Evolutionary conservation across 2,113 vertebrate genomes (phyloP), one percentile per base, ranked within the genome.

Genomic region (Rousettus leschenaultii): DNA sequence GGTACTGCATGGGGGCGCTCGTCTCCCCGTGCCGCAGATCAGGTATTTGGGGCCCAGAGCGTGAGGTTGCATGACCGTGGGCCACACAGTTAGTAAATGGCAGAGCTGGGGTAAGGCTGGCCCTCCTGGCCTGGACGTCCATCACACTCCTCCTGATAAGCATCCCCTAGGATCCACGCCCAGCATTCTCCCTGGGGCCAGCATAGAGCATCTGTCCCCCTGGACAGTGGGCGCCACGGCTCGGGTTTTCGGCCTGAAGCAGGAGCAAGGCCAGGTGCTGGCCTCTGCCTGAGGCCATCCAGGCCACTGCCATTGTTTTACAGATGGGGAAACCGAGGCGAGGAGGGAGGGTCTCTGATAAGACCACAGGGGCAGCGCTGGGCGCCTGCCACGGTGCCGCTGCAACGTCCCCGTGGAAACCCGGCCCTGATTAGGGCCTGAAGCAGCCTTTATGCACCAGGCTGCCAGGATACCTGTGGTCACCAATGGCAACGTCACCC

Each of bases 1-100:
- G 0, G 1, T 4, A 4, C 38, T 5, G 26, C 24, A 2, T 0
- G 1, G 1, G 22, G 0, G 28, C 26, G 8, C n/a, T 28, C 28
- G n/a, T 12, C 24, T n/a, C 38, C 11, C 51, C 2, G 0, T 18
- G 48, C 40, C 43, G 24, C 26, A 59, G 33, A 2, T 28, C 15
- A n/a, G 75, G 45, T 7, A 12, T 11, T 24, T 3, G 15, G 51
- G 40, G 16, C 35, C n/a, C 14, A 43, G 43, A 43, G 65, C 51
- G 51, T 26, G 6, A 6, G 0, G 9, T 33, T 83, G 8, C 6
- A 1, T 70, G 80, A 21, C 43, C 7, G 3, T 1, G 22, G 30
- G 68, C 33, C 21, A 0, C 51, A 70, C 33, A 70, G 33, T 33
- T 22, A 71, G 40, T 40, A 48, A 28, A 40, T 30, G 38, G 48